phyloP scores from a whole-genome alignment of 2,797 vertebrate genomes.

The Poecilia gillii region DNA sequence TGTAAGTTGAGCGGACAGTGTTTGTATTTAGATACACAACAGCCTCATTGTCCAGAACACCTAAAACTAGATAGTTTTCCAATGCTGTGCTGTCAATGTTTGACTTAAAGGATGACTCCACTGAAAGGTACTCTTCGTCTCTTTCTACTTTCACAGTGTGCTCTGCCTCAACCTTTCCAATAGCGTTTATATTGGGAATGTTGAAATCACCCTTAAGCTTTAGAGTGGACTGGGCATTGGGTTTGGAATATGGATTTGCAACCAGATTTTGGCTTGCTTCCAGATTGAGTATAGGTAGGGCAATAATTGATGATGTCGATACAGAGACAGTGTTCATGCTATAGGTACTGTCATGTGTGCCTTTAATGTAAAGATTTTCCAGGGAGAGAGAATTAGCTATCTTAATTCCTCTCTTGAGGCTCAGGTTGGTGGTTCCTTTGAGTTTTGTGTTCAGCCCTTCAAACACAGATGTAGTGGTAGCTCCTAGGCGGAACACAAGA shows the following conservation, averaged over 20 bases:
- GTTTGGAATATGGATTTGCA: conserved; percentile 84
- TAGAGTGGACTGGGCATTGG: conserved; percentile 79
- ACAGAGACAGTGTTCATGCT: conserved; percentile 80
- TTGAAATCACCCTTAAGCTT: conserved; percentile 82
- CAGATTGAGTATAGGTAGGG: conserved; percentile 76
- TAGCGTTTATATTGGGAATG: conserved; percentile 71
- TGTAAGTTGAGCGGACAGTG: conserved; percentile 82
- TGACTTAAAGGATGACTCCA: conserved; percentile 81
- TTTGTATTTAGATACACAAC: conserved; percentile 85
- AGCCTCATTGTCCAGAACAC: conserved; percentile 81
- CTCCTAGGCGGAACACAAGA: conserved; percentile 84
- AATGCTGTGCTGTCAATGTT: conserved; percentile 80
- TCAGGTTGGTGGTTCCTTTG: conserved; percentile 89
- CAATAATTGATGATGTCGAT: conserved; percentile 78
- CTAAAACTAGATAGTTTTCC: conserved; percentile 76
- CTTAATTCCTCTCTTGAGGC: conserved; percentile 88
- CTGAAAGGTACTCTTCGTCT: conserved; percentile 80
- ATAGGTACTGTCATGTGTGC: conserved; percentile 87
- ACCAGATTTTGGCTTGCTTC: conserved; percentile 87
- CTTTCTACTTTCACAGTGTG: conserved; percentile 86
- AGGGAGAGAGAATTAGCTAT: conserved; percentile 88
- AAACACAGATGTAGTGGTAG: conserved; percentile 85
- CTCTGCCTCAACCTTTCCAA: conserved; percentile 76
- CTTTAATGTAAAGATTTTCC: conserved; percentile 79
- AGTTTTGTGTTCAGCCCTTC: conserved; percentile 87